Base-by-base conservation (phyloP, 2,797 vertebrate species). In the Myripristis murdjan region DNA sequence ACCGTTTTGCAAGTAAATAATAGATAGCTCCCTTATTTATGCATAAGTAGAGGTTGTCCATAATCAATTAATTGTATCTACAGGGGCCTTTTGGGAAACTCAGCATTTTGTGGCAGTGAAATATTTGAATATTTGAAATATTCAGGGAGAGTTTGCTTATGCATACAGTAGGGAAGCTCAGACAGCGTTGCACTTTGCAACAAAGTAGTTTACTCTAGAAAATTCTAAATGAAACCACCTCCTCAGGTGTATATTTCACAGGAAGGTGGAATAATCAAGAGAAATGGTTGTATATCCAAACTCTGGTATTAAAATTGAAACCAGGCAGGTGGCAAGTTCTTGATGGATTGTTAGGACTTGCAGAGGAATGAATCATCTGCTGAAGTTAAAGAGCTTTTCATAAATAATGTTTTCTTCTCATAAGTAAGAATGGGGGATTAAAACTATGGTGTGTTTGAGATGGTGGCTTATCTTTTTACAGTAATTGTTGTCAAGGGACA, bases 311-410 rank as follows among this genome's bases (percentile, higher is more conserved):
- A 84, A 92, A 89, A 87, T 75, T 75, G 63, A 84, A 91, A 87
- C 64, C 26, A n/a, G 81, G 78, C 56, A 83, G 79, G 83, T 85
- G 87, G 86, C 87, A 86, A 82, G 73, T 77, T 84, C 71, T 91
- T 92, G 90, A 95, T 91, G 82, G 84, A 93, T 94, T 73, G 77
- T 90, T 89, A 86, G 91, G 87, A 79, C 87, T 77, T 72, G 54
- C 77, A 46, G 64, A 52, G 75, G 79, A 75, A 86, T 91, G 77
- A 90, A 91, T 92, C 86, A 83, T 87, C 75, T 70, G 76, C 75
- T 83, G 78, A 80, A 82, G 84, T 87, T 90, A 90, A 91, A 91
- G 87, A 86, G 84, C 83, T 90, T 87, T 88, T 91, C 82, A 88
- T 90, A 83, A 93, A 93, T 91, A 85, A 91, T 92, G 89, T 88